These are phyloP conservation scores for Platyura marginata DNA, from an alignment of 1,140 invertebrate genomes.

Conservation along the genomic window DNA sequence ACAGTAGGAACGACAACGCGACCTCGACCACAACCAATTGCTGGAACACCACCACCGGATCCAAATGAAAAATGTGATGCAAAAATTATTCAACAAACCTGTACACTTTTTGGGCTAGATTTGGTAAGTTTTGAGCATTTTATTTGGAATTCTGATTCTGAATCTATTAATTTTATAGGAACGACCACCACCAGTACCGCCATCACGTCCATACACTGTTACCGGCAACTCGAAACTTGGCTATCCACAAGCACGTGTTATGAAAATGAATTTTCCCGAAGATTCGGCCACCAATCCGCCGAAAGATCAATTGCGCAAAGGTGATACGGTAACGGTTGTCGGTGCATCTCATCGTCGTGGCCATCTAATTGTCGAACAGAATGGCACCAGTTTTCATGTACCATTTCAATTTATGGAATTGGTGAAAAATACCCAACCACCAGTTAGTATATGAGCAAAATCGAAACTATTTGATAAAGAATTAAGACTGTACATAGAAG, in stretches of 20 bases:
- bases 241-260: slow-evolving; percentile 78
- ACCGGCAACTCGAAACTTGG: slow-evolving; percentile 79
- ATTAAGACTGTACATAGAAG: background rate
- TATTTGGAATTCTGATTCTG: background rate
- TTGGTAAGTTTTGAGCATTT: slow-evolving; percentile 36
- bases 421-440: slow-evolving; percentile 6
- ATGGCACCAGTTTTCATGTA: slow-evolving; percentile 59
- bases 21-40: slow-evolving; percentile 71
- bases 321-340: slow-evolving; percentile 64
- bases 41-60: slow-evolving; percentile 61
- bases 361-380: slow-evolving; percentile 67
- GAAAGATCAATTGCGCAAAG: slow-evolving; percentile 40
- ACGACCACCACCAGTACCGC: slow-evolving; percentile 74
- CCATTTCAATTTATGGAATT: slow-evolving; percentile 75
- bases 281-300: slow-evolving; percentile 29
- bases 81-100: slow-evolving; percentile 76
- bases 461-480: background rate
- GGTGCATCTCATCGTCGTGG: slow-evolving; percentile 62
- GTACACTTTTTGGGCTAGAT: slow-evolving; percentile 74
- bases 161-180: slow-evolving; percentile 35
- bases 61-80: slow-evolving; percentile 61
- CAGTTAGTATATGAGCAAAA: background rate
- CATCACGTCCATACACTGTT: slow-evolving; percentile 75
- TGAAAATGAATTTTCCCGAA: slow-evolving; percentile 74
- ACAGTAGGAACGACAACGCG: slow-evolving; percentile 29